Evolutionary conservation across 2,888 invertebrate species (phyloP), one percentile per base, ranked within the genome.

Genomic region (Nemotelus pantherinus): DNA sequence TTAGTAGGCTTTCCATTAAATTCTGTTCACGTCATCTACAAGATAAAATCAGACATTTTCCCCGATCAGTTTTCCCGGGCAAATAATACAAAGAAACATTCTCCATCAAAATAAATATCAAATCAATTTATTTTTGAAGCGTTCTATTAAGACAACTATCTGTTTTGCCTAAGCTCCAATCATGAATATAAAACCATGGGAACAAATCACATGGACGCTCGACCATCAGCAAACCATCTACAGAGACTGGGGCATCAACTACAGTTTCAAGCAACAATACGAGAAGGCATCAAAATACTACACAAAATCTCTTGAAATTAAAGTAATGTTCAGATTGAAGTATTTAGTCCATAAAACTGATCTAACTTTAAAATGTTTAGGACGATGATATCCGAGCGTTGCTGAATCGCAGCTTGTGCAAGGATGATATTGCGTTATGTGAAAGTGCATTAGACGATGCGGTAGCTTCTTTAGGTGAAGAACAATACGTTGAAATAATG

Each of bases 171-270:
- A 25, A 25, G 25, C 0, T 25, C 25, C 25, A 25, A 25, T 25
- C 25, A 76, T 67, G 67, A 41, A 50, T 10, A 3, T 45, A 10
- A 67, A 72, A 41, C 81, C 81, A 41, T 85, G 85, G 85, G 80
- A 82, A 39, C 83, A 82, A 43, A 81, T 85, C 5, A 83, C 83
- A 9, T 84, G 84, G 82, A 81, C 80, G 9, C 81, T 81, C 0
- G 84, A 85, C 58, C 82, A 84, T 2, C 82, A 84, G n/a, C 86
- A 85, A 78, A 77, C 83, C n/a, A 84, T 86, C 25, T 86, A 85
- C 25, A 82, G 84, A 3, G 86, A 86, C 48, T 86, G 86, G 86
- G 86, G 85, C 2, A 80, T 82, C 0, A 85, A 85, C 77, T 86
- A 85, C 65, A 84, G 83, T 0, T 82, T 81, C 39, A 83, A 84